Percentiles rank a stretch among this genome's conserved stretches.
Evolutionary conservation across 2,797 vertebrate species (phyloP).

Genomic region (Coregonus suidteri): DNA sequence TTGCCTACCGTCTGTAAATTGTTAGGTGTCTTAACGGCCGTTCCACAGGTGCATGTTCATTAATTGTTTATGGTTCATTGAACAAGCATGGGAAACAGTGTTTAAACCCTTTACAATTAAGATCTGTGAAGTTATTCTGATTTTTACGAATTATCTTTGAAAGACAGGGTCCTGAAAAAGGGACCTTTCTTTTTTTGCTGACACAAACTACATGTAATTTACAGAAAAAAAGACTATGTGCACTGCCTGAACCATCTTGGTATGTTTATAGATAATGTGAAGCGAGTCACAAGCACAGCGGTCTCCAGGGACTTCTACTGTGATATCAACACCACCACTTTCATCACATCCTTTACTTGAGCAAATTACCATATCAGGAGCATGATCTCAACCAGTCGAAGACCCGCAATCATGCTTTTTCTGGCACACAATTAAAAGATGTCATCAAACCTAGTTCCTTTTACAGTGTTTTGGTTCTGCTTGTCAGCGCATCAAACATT

Average conservation of each 20-base stretch:
- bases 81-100: too few relatives aligned
- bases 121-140: too few relatives aligned
- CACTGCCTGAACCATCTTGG: conserved; percentile 24
- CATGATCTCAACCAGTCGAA: conserved; percentile 69
- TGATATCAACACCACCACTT: conserved; percentile 36
- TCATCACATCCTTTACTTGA: conserved; percentile 69
- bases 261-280: conserved; percentile 50
- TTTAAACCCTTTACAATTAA: too few relatives aligned
- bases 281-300: conserved; percentile 32
- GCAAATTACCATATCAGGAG: conserved; percentile 71
- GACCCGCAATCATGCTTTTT: conserved; percentile 74
- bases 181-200: not conserved
- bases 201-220: not conserved
- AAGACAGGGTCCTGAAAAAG: too few relatives aligned
- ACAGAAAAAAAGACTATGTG: conserved; percentile 44
- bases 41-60: too few relatives aligned
- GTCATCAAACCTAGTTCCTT: conserved; percentile 80
- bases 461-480: conserved; percentile 74
- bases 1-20: too few relatives aligned
- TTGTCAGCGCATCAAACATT: conserved; percentile 81
- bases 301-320: conserved; percentile 41
- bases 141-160: too few relatives aligned
- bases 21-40: too few relatives aligned
- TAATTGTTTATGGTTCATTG: too few relatives aligned
- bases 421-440: conserved; percentile 83